Evolutionary conservation across 2,797 vertebrate species (phyloP), one percentile per base, ranked within the genome.

Genomic region (Pampus argenteus): DNA sequence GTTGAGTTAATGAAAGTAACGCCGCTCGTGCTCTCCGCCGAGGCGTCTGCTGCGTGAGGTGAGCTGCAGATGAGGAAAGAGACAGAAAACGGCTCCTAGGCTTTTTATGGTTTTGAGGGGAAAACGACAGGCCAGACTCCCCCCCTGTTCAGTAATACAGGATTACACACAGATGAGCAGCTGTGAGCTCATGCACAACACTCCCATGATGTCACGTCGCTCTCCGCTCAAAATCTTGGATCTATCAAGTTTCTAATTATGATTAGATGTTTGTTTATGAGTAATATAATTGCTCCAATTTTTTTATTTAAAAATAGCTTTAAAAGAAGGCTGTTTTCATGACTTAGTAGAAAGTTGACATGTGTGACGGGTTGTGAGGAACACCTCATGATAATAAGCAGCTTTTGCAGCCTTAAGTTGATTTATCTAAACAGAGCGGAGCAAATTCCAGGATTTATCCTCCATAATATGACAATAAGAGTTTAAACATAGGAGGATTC

Each of bases 1-100:
- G 67, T 78, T 25, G 59, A 64, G 48, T 59, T 78, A 68, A 81
- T 73, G 77, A 71, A 87, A 55, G 77, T 56, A 73, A 83, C 62
- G 60, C 17, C 28, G 45, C 71, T 62, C 14, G 0, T 28, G 2
- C 60, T 49, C 65, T 64, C 66, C 18, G 57, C 73, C n/a, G 29
- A 45, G 71, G 62, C 28, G 2, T 55, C 60, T 26, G 57, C 65
- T 62, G 71, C 13, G 55, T 5, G 59, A 67, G 62, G 50, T 18
- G 28, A 3, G 3, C 67, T 54, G 48, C 74, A 71, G 57, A 59
- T 57, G 56, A 69, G 65, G 54, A 34, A 52, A 28, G 15, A 52
- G 76, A 69, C 63, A 57, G 56, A 56, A 72, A 79, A 58, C 67
- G 66, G 67, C 50, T 74, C 70, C 58, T 47, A 47, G 66, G 61